Evolutionary conservation across 2,888 invertebrate species (phyloP), one percentile per base, ranked within the genome.

Genomic region (Helicoverpa assulta): DNA sequence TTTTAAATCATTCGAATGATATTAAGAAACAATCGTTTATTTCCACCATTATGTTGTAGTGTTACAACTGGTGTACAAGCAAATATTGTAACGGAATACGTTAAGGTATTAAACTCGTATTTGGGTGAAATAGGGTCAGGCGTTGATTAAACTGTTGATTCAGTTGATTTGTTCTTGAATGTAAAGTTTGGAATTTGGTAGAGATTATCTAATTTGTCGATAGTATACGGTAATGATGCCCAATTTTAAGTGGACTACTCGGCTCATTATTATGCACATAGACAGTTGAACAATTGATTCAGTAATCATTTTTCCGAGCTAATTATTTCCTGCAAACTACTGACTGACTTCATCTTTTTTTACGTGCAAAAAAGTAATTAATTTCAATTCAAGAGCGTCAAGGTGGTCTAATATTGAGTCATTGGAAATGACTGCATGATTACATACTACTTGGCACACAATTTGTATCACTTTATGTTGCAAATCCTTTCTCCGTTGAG

Each of bases 401-500:
- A 71, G 54, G 76, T 58, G 51, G 51, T 1, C 51, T 4, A 52
- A 66, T 61, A 67, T 54, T 26, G 33, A 58, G 33, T 37, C 16
- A 54, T n/a, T n/a, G n/a, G n/a, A n/a, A n/a, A n/a, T 43, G 19
- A 29, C 40, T 51, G 33, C 56, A 62, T 53, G 52, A 62, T 76
- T 59, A 53, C 33, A 64, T 51, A 64, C 29, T 53, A 62, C n/a
- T n/a, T n/a, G 18, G 54, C 52, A 43, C 40, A 40, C 62, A 47
- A 67, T 72, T 67, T 29, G 53, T 70, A 74, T 51, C 4, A 65
- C 8, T 76, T 58, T 19, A 53, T 64, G 58, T 73, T 33, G 61
- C 63, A 64, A 78, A 69, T 65, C 69, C 78, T 73, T 73, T 77
- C 78, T 69, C 52, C 73, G 16, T 78, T 77, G 52, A 73, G 78